phyloP scores from a whole-genome alignment of 2,113 vertebrate species.

The Pelmatolapia mariae region DNA sequence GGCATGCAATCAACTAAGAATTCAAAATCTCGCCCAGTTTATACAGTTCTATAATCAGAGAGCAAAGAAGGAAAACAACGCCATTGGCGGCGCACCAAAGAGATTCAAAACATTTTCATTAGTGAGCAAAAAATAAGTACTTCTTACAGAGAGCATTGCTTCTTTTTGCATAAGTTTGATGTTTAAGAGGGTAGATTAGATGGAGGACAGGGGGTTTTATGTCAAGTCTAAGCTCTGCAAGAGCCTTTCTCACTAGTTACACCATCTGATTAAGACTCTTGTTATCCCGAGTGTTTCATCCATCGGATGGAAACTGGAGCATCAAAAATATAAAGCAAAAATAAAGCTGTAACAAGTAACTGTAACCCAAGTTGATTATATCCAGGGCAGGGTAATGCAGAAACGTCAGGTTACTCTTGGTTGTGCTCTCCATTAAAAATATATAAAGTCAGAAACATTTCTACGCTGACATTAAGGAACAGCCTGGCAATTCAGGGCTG shows the following conservation, averaged over 20 bases:
- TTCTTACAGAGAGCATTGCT: conserved; percentile 44
- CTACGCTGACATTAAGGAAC: neutral
- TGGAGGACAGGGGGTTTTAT: conserved; percentile 3
- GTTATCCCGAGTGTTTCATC: neutral
- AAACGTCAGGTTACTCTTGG: neutral
- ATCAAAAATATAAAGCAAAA: neutral
- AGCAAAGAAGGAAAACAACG: conserved; percentile 52
- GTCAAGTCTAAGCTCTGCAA: conserved; percentile 18
- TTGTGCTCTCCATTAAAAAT: neutral
- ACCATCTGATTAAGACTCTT: conserved; percentile 3
- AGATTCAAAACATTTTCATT: conserved; percentile 63
- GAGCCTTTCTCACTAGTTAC: neutral
- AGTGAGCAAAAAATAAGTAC: conserved; percentile 49
- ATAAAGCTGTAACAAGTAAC: neutral
- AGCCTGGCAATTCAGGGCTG: neutral
- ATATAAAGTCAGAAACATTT: neutral
- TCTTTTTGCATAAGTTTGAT: conserved; percentile 54
- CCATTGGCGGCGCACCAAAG: conserved; percentile 44
- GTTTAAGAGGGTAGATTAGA: conserved; percentile 40
- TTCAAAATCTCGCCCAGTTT: conserved; percentile 61
- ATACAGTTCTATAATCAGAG: conserved; percentile 64
- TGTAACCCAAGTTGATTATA: neutral
- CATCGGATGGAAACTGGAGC: conserved; percentile 18
- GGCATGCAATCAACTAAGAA: conserved; percentile 69
- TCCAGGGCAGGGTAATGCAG: neutral